Conservation (phyloP, 2,113 vertebrate species). For the Heloderma charlesbogerti region DNA sequence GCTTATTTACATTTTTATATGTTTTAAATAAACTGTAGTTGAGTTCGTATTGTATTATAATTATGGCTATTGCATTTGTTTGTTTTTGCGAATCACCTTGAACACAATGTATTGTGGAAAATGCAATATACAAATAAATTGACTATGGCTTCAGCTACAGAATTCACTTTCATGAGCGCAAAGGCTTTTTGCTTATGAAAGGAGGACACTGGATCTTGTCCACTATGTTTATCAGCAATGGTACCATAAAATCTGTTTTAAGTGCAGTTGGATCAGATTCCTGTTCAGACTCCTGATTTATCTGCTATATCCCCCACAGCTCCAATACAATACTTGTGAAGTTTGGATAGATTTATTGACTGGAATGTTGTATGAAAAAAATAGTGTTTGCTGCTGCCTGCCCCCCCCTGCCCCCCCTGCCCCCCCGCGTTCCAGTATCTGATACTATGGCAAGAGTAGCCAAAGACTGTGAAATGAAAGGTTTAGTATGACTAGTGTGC, state of each 20-base stretch:
- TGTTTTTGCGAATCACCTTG: too few species aligned
- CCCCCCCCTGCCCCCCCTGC: too few species aligned
- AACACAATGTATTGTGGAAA: too few species aligned
- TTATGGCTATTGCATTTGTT: too few species aligned
- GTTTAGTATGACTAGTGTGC: neutral
- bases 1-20: too few species aligned
- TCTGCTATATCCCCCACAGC: neutral
- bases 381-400: neutral
- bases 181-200: neutral
- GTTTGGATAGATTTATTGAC: conserved; percentile 50
- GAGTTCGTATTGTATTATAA: too few species aligned
- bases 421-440: too few species aligned
- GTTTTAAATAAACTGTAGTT: too few species aligned
- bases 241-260: conserved; percentile 47
- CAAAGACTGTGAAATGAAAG: neutral
- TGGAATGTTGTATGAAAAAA: conserved; percentile 29
- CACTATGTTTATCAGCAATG: conserved; percentile 33
- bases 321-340: neutral
- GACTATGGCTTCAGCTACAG: neutral
- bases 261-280: conserved; percentile 27
- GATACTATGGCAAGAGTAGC: neutral
- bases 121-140: too few species aligned
- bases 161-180: neutral
- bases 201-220: neutral
- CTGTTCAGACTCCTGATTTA: conserved; percentile 20